phyloP scores from a whole-genome alignment of 2,113 vertebrate genomes.

The Condylura cristata region DNA sequence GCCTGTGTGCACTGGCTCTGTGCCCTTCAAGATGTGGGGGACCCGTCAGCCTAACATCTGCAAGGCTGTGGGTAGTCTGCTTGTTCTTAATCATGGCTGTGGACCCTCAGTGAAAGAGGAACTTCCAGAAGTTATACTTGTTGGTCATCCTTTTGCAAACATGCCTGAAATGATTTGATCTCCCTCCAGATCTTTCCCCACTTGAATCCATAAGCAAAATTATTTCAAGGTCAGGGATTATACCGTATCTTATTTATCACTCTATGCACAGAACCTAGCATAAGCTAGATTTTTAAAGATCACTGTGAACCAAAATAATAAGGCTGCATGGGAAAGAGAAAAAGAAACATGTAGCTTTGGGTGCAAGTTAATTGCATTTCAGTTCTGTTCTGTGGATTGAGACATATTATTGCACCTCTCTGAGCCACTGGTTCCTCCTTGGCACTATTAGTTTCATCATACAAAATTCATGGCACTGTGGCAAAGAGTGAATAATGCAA shows the following conservation, averaged over 20 bases:
- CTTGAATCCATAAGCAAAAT: neutral
- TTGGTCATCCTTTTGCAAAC: accelerated
- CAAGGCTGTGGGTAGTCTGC: neutral
- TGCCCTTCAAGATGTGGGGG: neutral
- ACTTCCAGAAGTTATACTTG: neutral
- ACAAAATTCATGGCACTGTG: neutral
- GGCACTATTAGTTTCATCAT: neutral
- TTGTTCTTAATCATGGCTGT: neutral
- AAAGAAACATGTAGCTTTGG: neutral
- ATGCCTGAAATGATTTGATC: neutral
- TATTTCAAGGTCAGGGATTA: neutral
- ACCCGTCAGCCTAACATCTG: neutral
- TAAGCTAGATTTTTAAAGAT: no score
- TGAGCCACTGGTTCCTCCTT: neutral
- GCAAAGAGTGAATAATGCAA: no score
- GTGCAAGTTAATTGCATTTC: neutral
- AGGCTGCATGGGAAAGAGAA: neutral
- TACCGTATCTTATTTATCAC: neutral
- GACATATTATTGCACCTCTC: neutral
- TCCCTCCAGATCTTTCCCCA: neutral
- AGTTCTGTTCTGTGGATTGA: neutral
- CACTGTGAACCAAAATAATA: neutral
- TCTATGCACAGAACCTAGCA: neutral
- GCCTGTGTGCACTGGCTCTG: neutral
- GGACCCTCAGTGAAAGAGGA: neutral